Evolutionary conservation across 35 echinoderm and acorn worm species (phyloP).

Genomic region (Hemicentrotus pulcherrimus): DNA sequence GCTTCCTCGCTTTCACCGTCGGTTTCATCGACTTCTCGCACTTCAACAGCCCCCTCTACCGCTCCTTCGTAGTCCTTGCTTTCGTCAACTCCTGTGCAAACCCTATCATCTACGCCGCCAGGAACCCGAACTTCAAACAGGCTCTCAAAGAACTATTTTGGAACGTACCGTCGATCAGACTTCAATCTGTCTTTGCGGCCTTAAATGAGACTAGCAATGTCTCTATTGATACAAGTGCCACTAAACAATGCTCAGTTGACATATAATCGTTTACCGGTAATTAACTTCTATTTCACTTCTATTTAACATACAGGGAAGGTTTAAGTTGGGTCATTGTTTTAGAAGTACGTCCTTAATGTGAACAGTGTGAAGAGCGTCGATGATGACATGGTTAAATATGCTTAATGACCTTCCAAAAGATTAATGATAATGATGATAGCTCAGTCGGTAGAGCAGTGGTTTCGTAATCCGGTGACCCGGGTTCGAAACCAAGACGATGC

Average conservation of each 20-base stretch:
- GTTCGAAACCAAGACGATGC: too few relatives aligned
- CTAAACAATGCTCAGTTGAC: background rate
- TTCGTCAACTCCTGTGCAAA: constrained; percentile 95
- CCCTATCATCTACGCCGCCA: constrained; percentile 87
- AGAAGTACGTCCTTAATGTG: too few relatives aligned
- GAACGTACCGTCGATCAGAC: background rate
- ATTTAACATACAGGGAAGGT: too few relatives aligned
- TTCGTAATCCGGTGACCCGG: too few relatives aligned
- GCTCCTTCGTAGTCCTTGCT: constrained; percentile 74
- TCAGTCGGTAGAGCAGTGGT: too few relatives aligned
- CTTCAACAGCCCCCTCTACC: constrained; percentile 64
- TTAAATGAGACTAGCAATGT: background rate
- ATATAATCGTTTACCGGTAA: background rate
- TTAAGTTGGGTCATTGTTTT: too few relatives aligned
- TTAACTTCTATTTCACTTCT: too few relatives aligned
- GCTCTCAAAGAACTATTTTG: constrained; percentile 61
- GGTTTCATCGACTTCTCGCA: constrained; percentile 60
- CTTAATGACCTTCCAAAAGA: too few relatives aligned
- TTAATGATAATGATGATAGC: too few relatives aligned
- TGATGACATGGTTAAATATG: too few relatives aligned
- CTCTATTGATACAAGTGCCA: constrained; percentile 4
- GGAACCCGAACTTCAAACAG: constrained; percentile 75
- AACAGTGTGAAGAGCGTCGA: too few relatives aligned
- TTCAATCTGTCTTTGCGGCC: background rate
- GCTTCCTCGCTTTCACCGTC: constrained; percentile 77